Percentiles rank a stretch among this genome's conserved stretches.
phyloP scores from a whole-genome alignment of 2,113 vertebrate genomes.

The Bubalus kerabau region DNA sequence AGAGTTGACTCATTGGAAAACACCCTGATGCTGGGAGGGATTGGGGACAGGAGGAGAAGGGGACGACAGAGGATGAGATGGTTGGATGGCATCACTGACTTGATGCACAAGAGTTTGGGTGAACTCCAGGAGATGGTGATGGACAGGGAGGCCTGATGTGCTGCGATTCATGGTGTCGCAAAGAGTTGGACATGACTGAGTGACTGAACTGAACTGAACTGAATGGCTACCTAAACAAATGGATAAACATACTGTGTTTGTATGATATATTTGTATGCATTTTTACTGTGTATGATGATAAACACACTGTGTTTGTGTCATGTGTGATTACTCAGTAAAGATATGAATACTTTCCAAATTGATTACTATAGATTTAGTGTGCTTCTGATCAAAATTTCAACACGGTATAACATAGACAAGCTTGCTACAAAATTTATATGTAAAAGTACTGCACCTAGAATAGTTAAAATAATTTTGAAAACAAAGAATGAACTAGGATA shows the following conservation, averaged over 20 bases:
- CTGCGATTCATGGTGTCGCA: accelerated
- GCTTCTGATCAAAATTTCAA: neutral
- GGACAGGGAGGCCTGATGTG: no score
- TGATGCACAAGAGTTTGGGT: no score
- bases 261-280: neutral
- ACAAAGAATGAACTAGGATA: neutral
- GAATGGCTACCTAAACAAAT: neutral
- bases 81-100: no score
- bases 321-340: neutral
- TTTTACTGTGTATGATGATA: neutral
- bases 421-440: neutral
- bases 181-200: accelerated
- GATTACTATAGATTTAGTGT: neutral
- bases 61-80: no score
- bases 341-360: neutral
- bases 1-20: no score
- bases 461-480: neutral
- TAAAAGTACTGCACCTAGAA: neutral
- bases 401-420: neutral
- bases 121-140: no score
- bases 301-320: neutral
- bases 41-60: no score
- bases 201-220: no score
- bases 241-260: neutral
- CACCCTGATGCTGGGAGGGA: no score